A percentile compares a stretch with the other conserved stretches of the same genome.
Conservation (phyloP, 2,797 vertebrate genomes). For the Anomalospiza imberbis region DNA sequence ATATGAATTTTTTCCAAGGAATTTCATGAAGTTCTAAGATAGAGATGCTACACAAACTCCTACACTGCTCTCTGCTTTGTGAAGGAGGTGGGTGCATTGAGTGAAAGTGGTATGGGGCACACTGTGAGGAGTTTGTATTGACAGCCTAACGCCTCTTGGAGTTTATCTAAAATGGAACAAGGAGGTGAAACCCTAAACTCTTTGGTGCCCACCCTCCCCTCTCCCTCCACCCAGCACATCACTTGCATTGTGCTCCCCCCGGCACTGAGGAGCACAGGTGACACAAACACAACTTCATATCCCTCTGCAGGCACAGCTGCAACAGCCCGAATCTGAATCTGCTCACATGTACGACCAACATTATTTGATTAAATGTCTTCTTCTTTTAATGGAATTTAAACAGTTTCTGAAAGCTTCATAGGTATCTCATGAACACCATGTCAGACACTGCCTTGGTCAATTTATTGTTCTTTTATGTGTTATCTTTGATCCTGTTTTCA, state of each 20-base stretch:
- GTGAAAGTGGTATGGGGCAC: background rate
- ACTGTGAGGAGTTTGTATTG: background rate
- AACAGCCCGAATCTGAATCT: background rate
- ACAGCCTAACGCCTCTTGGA: background rate
- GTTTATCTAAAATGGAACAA: background rate
- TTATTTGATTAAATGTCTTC: background rate
- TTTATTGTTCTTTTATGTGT: slow-evolving; percentile 4
- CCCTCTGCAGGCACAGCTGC: background rate
- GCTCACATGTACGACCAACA: background rate
- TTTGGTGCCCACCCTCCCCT: background rate
- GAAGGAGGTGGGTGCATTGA: background rate
- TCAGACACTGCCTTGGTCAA: background rate
- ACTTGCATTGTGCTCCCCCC: background rate
- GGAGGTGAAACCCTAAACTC: background rate
- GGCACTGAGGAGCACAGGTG: background rate
- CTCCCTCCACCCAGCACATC: background rate
- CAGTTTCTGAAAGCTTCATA: background rate
- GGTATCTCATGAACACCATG: background rate
- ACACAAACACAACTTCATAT: background rate
- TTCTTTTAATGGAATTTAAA: background rate
- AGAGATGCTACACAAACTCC: background rate
- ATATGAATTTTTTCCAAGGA: background rate
- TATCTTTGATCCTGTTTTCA: background rate
- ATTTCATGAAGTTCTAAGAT: background rate
- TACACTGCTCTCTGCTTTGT: background rate